Evolutionary conservation across 2,797 vertebrate genomes (phyloP).

Genomic region (Myotis daubentonii): DNA sequence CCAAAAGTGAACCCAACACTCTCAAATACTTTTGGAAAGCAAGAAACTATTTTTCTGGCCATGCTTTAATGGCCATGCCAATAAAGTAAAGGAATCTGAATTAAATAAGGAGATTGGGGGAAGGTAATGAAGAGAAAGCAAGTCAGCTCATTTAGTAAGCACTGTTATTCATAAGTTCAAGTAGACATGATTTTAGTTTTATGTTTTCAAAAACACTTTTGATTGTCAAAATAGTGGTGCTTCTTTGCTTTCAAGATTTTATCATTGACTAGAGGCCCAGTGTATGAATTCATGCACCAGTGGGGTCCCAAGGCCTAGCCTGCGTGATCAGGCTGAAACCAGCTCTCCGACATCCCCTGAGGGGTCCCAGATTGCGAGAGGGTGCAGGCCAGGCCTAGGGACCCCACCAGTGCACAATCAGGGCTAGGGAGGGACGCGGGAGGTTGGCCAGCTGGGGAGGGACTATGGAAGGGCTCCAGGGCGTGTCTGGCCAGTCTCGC

Average conservation of each 20-base stretch:
- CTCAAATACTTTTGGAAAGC: conserved; percentile 50
- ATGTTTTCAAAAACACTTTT: not conserved
- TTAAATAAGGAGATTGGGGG: not conserved
- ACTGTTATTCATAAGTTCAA: not conserved
- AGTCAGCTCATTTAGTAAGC: not conserved
- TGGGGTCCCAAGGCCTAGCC: too few relatives aligned
- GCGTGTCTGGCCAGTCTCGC: too few relatives aligned
- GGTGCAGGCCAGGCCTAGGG: too few relatives aligned
- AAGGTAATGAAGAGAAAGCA: not conserved
- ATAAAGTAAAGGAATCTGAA: conserved; percentile 58
- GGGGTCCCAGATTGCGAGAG: too few relatives aligned
- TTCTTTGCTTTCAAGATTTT: conserved; percentile 25
- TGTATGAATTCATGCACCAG: too few relatives aligned
- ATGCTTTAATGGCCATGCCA: conserved; percentile 25
- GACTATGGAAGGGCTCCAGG: too few relatives aligned
- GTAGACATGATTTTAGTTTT: not conserved
- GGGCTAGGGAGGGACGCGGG: too few relatives aligned
- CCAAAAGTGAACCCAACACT: conserved; percentile 70
- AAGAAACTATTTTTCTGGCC: not conserved
- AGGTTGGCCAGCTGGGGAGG: too few relatives aligned
- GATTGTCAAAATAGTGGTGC: not conserved
- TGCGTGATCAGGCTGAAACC: too few relatives aligned
- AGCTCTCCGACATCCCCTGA: too few relatives aligned
- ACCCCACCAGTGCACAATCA: too few relatives aligned
- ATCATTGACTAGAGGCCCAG: not conserved